Percentiles rank a stretch among this genome's conserved stretches.
Conservation (phyloP, 2,113 vertebrate species). For the Oreochromis tanganicae region DNA sequence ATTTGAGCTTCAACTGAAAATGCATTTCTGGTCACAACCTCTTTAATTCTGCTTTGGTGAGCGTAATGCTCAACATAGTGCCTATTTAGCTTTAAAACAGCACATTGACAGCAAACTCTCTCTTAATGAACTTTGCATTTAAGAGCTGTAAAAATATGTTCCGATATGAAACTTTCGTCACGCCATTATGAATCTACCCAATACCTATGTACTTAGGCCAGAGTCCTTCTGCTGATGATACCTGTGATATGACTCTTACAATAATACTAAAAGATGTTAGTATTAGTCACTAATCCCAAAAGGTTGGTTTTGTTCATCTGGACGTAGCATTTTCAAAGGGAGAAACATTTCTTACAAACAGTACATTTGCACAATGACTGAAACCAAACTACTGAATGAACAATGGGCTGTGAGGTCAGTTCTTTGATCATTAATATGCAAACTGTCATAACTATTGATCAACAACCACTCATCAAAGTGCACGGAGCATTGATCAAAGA, state of each 20-base stretch:
- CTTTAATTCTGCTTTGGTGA: background rate
- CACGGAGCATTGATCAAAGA: background rate
- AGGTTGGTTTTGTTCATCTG: background rate
- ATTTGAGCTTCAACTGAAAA: background rate
- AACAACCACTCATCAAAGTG: fast-evolving
- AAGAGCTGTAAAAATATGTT: background rate
- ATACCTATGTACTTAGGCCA: background rate
- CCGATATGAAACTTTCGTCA: background rate
- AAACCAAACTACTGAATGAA: background rate
- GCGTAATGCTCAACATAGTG: background rate
- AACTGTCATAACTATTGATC: background rate
- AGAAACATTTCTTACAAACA: background rate
- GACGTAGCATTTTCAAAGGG: fast-evolving
- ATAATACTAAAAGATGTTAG: background rate
- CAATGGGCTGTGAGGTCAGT: fast-evolving
- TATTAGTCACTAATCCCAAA: background rate
- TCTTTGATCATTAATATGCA: background rate
- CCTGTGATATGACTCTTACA: background rate
- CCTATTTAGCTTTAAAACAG: background rate
- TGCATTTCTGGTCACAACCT: fast-evolving
- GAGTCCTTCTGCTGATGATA: background rate
- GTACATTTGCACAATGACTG: background rate
- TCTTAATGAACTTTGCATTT: background rate
- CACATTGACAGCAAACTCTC: background rate
- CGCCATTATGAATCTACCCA: background rate